Conservation (phyloP, 1,140 invertebrate species). For the Drosophila burlai region DNA sequence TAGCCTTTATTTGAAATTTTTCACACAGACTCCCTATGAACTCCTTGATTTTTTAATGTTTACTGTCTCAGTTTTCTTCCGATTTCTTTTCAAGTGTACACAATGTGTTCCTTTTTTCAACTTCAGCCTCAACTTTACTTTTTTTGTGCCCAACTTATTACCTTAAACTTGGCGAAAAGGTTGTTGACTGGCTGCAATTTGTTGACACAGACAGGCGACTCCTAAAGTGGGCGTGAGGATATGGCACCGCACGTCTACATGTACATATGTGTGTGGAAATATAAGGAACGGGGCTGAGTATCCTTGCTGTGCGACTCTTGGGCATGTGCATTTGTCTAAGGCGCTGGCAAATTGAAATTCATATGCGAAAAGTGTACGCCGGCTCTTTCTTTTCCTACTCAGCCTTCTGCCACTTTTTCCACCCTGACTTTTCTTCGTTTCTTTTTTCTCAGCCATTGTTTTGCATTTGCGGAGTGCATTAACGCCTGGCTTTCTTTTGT, state of each 20-base stretch:
- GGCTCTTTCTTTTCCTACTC: background rate
- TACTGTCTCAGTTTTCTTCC: conserved; percentile 32
- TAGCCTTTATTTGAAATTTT: background rate
- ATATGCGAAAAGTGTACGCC: conserved; percentile 58
- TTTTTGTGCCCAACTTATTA: conserved; percentile 68
- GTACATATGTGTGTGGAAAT: background rate
- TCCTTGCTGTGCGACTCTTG: conserved; percentile 71
- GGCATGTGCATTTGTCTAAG: conserved; percentile 63
- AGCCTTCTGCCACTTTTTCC: background rate
- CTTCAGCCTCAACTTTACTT: conserved; percentile 23
- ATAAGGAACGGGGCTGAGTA: conserved; percentile 27
- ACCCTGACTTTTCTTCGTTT: background rate
- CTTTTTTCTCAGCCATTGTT: conserved; percentile 23
- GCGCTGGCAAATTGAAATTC: conserved; percentile 74
- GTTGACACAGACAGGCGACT: conserved; percentile 61
- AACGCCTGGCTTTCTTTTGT: conserved; percentile 50
- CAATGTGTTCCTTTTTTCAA: conserved; percentile 54
- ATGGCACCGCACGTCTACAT: conserved; percentile 8
- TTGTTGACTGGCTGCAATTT: conserved; percentile 80
- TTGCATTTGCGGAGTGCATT: conserved; percentile 54
- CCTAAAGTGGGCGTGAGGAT: conserved; percentile 50
- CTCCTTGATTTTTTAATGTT: background rate
- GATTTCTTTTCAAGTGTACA: conserved; percentile 50
- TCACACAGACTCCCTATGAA: background rate
- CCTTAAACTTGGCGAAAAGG: conserved; percentile 77